phyloP scores from a whole-genome alignment of 2,113 vertebrate genomes.

The Naja naja region DNA sequence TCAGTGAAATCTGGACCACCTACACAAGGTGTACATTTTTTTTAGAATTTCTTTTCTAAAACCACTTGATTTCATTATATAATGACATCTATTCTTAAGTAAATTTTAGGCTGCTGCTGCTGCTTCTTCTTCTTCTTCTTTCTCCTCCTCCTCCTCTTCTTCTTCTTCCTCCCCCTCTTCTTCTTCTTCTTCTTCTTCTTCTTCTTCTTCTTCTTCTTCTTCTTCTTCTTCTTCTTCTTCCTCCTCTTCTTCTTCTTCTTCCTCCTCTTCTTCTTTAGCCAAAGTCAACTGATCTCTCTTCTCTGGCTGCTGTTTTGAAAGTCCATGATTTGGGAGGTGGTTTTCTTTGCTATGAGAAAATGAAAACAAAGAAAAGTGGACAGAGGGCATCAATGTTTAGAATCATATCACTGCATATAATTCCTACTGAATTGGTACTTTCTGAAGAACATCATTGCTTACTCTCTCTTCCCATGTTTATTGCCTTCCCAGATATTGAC shows the following conservation, averaged over 20 bases:
- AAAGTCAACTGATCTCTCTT: background rate
- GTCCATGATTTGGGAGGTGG: background rate
- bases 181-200: too few species aligned
- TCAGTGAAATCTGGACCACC: conserved; percentile 71
- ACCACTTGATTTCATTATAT: conserved; percentile 74
- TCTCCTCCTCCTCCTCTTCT: too few species aligned
- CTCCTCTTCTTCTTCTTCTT: too few species aligned
- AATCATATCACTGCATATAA: background rate
- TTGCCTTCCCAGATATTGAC: background rate
- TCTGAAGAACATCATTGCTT: background rate
- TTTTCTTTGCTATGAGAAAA: background rate
- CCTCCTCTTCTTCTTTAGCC: background rate
- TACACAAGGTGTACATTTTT: conserved; percentile 70
- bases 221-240: too few species aligned
- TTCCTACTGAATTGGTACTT: background rate
- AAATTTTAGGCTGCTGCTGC: background rate
- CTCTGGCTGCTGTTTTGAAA: background rate
- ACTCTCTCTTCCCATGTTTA: background rate
- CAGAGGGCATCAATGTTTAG: background rate
- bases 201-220: too few species aligned
- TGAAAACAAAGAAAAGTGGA: background rate
- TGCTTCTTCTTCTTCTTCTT: background rate
- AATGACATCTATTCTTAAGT: background rate
- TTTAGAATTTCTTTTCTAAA: conserved; percentile 75
- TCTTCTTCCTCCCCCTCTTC: too few species aligned